phyloP scores from a whole-genome alignment of 35 echinoderm and acorn worm species.

The Lytechinus pictus region DNA sequence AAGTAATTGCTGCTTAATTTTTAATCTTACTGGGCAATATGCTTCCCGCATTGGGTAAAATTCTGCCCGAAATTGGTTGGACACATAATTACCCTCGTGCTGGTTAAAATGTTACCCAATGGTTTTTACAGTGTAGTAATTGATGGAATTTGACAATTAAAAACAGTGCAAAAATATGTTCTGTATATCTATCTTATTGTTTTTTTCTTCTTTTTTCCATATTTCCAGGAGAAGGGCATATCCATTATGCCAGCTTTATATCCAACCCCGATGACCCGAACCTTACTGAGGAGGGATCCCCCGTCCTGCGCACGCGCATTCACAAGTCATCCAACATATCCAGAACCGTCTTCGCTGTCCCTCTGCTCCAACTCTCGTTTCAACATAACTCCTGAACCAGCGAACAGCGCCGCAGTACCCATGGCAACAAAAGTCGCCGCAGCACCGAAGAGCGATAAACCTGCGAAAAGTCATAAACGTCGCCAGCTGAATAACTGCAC shows the following conservation, averaged over 20 bases:
- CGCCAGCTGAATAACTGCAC: not conserved
- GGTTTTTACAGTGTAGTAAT: too few species aligned
- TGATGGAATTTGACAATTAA: too few species aligned
- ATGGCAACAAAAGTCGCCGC: not conserved
- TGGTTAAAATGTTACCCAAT: too few species aligned
- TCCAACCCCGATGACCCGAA: not conserved
- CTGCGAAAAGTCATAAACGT: not conserved
- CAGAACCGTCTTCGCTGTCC: not conserved
- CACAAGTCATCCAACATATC: conserved; percentile 4
- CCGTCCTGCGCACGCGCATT: conserved; percentile 41
- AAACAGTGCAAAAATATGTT: too few species aligned
- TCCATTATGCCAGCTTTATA: conserved; percentile 19
- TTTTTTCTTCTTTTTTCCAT: not conserved
- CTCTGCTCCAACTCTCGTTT: conserved; percentile 20
- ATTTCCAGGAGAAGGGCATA: not conserved
- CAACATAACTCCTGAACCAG: not conserved
- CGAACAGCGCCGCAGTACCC: not conserved
- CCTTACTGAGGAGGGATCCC: not conserved
- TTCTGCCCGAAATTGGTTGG: too few species aligned
- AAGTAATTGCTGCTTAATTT: too few species aligned
- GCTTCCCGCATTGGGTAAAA: too few species aligned
- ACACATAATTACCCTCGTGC: too few species aligned
- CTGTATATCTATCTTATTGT: not conserved
- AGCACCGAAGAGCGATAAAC: not conserved
- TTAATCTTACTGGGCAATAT: too few species aligned